phyloP scores from a whole-genome alignment of 2,797 vertebrate species.

The Rousettus madagascariensis region DNA sequence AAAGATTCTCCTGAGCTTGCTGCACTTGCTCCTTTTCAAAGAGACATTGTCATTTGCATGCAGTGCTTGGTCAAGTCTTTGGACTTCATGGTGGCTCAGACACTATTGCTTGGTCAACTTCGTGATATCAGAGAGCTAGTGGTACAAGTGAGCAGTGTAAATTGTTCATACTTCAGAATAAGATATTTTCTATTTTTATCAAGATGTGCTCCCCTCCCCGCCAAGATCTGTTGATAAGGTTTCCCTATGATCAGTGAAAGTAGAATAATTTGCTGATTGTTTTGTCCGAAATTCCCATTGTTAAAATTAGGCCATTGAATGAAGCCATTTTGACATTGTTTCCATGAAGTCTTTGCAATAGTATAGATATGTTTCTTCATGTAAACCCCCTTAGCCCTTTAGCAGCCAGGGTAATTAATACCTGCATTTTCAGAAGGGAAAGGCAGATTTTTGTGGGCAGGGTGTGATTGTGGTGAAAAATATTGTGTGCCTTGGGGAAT shows the following conservation, averaged over 20 bases:
- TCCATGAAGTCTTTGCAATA: not conserved
- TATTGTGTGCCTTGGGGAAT: not conserved
- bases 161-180: not conserved
- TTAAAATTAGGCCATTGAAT: not conserved
- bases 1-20: not conserved
- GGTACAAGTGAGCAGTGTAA: not conserved
- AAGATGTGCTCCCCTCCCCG: not conserved
- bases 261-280: slow-evolving; percentile 18
- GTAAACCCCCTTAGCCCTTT: not conserved
- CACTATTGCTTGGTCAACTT: not conserved
- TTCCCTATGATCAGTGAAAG: not conserved
- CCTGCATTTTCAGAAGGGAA: not conserved
- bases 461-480: not conserved
- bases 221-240: not conserved
- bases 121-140: not conserved
- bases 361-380: not conserved
- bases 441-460: not conserved
- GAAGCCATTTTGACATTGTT: not conserved
- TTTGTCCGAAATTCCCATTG: not conserved
- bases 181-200: slow-evolving; percentile 7
- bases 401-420: not conserved
- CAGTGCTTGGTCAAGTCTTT: not conserved
- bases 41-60: not conserved
- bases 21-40: not conserved
- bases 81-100: not conserved